A percentile compares a stretch with the other conserved stretches of the same genome.
Evolutionary conservation across 2,888 invertebrate species (phyloP).

Genomic region (Drosophila maculinotata): DNA sequence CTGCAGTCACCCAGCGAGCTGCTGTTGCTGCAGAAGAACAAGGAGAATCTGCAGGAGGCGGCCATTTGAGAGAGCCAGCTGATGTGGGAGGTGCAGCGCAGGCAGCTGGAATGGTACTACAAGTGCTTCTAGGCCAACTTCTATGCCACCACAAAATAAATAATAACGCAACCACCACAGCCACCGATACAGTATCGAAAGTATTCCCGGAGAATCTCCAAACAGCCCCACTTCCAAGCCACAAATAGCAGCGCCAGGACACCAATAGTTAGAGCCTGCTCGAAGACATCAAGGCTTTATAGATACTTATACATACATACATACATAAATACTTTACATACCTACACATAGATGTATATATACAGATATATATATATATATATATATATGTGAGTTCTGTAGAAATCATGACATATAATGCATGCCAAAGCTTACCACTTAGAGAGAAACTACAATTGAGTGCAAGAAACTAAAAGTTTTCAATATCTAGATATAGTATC

Average conservation of each 20-base stretch:
- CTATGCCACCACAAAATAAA: neutral
- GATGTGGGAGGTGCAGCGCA: slow-evolving; percentile 88
- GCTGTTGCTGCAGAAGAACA: slow-evolving; percentile 82
- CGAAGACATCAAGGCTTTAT: slow-evolving; percentile 24
- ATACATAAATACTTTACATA: slow-evolving; percentile 30
- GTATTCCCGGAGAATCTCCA: slow-evolving; percentile 67
- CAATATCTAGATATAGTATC: slow-evolving; percentile 37
- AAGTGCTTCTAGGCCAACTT: slow-evolving; percentile 76
- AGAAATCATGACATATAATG: slow-evolving; percentile 83
- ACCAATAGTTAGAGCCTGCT: slow-evolving; percentile 24
- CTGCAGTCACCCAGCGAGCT: slow-evolving; percentile 71
- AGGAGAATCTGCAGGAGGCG: slow-evolving; percentile 84
- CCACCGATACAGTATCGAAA: slow-evolving; percentile 58
- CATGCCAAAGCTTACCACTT: slow-evolving; percentile 83
- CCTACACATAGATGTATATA: slow-evolving; percentile 25
- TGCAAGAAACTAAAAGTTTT: slow-evolving; percentile 77
- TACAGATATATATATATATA: slow-evolving; percentile 20
- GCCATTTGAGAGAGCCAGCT: slow-evolving; percentile 86
- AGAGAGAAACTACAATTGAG: slow-evolving; percentile 68
- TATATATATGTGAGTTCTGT: slow-evolving; percentile 49
- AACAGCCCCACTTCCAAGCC: slow-evolving; percentile 17
- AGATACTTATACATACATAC: slow-evolving; percentile 25
- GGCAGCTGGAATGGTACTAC: slow-evolving; percentile 83
- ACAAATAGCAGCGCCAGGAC: slow-evolving; percentile 18
- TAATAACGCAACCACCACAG: slow-evolving; percentile 10